Conservation (phyloP, 2,113 vertebrate species). For the Chlorocebus sabaeus region DNA sequence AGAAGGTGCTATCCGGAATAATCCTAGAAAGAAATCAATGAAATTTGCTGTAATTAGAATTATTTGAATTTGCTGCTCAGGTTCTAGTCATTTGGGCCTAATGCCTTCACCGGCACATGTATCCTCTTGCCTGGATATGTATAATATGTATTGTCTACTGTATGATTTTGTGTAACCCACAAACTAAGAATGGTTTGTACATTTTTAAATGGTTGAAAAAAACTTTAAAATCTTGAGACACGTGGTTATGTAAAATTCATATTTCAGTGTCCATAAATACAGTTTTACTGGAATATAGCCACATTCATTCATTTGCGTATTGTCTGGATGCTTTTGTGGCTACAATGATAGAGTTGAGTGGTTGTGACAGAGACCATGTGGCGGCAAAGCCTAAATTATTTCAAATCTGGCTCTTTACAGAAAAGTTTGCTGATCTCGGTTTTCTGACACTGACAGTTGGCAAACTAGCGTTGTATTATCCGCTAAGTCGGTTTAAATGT, state of each 20-base stretch:
- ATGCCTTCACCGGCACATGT: neutral
- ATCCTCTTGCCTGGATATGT: neutral
- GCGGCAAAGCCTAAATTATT: neutral
- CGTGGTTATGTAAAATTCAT: neutral
- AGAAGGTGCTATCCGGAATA: neutral
- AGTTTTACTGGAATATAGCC: neutral
- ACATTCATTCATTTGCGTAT: neutral
- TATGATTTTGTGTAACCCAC: neutral
- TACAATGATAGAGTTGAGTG: neutral
- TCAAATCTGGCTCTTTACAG: neutral
- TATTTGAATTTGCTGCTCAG: neutral
- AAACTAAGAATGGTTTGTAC: neutral
- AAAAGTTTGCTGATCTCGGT: neutral
- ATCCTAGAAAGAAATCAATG: neutral
- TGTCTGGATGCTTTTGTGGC: neutral
- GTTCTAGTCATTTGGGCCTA: neutral
- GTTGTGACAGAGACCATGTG: neutral
- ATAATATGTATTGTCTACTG: neutral
- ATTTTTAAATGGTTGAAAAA: neutral
- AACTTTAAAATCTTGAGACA: neutral
- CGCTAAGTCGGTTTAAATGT: neutral
- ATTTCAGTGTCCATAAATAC: neutral
- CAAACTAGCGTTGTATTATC: neutral
- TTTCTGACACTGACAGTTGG: neutral
- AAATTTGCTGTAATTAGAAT: neutral